Base-by-base conservation (phyloP, 1,140 invertebrate genomes). In the Conopomorpha cramerella region DNA sequence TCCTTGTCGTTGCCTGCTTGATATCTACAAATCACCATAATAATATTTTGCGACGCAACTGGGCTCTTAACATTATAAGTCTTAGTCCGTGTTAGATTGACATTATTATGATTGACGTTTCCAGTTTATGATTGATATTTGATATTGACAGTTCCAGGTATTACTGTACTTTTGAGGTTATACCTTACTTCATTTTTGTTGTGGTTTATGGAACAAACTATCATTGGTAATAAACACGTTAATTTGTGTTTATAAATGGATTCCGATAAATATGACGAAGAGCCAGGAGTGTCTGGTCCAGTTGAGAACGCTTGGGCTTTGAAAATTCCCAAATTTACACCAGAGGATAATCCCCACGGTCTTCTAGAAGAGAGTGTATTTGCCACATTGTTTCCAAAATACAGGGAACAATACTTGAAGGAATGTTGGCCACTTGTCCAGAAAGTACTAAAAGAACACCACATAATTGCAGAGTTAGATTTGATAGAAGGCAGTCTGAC, bases 381-480 rank as follows among this genome's bases (percentile, higher is more conserved):
- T 79, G 74, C 98, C 83, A 61, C 84, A 13, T 58, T 86, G 12
- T 86, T 86, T 65, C 85, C 85, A 2, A 83, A 93, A 70, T 99
- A 99, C 66, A 81, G 96, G 38, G 98, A 99, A 78, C 89, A 94
- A 53, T 99, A 99, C 73, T 67, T 99, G 10, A 87, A 89, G 60
- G 91, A 99, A 84, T 92, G 91, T 52, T 99, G 96, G 96, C 92
- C 95, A 0, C 72, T 99, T 2, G 89, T 99, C 0, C 85, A 96
- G 57, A 96, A 96, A 77, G 79, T 85, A 3, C 64, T 99, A 13
- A 78, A 73, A 10, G 86, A 90, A 51, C 80, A 94, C 76, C 78
- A 84, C 30, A 78, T 99, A 1, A 91, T 91, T 64, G 93, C 91
- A 0, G 94, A 99, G 54, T 72, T 99, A 38, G 96, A 99, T 82